Evolutionary conservation across 2,113 vertebrate genomes (phyloP), one percentile per base, ranked within the genome.

Genomic region (Cryptomyrus ogoouensis): DNA sequence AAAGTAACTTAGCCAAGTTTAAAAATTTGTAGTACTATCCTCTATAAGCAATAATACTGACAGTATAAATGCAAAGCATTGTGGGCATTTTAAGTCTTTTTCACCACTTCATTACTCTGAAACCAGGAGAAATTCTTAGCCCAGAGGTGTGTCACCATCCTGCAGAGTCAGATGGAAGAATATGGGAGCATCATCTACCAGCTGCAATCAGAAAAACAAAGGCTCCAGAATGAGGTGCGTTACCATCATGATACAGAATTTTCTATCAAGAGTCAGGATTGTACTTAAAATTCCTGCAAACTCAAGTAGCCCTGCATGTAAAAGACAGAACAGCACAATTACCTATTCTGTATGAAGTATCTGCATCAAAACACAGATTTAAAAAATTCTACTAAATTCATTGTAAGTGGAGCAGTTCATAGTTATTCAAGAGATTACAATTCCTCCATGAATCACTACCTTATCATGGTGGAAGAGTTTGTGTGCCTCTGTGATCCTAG

Each of bases 91-190:
- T 66, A 3, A 3, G 24, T 27, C 62, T 27, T 1, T 66, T 66
- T 27, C n/a, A 27, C n/a, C 62, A 9, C 39, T 47, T n/a, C 44
- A 47, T 31, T 27, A 10, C 47, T 52, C 9, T 87, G n/a, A 49
- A 52, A 27, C 27, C 94, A 98, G 95, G 97, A 98, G 95, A 97
- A 96, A 92, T 91, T 97, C 91, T 90, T 97, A 91, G 96, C 96
- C 0, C 97, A 98, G 93, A 96, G 95, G 91, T 96, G 95, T 90
- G 95, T 97, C 4, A 96, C 97, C 0, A 94, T 91, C 56, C 94
- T 98, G 84, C 95, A 96, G 92, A 95, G 91, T 89, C 97, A 98
- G 92, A 93, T 99, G 94, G 97, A 99, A 87, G 97, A 98, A 89
- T 96, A 96, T 92, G 97, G 96, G 95, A 97, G 95, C 91, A 93